Conservation (phyloP, 2,888 invertebrate genomes). For the Stenotaenia linearis region DNA sequence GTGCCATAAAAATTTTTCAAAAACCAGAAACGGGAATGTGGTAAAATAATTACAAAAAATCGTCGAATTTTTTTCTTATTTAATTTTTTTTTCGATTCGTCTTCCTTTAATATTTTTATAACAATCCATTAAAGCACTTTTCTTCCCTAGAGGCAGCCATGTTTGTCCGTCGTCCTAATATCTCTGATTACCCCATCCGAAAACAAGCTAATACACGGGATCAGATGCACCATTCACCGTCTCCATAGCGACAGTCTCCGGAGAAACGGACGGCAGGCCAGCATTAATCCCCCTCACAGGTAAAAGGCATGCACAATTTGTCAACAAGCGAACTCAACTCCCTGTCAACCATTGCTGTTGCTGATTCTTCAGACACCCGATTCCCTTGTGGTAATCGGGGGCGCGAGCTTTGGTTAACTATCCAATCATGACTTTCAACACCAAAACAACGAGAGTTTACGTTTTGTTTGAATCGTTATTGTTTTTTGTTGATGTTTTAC, state of each 20-base stretch:
- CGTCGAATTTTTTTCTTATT: background rate
- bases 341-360: background rate
- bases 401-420: background rate
- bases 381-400: background rate
- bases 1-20: background rate
- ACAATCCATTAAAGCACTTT: background rate
- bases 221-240: conserved; percentile 27
- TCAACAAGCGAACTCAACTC: conserved; percentile 26
- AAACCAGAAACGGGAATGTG: background rate
- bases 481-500: background rate
- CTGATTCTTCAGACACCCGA: background rate
- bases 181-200: conserved; percentile 30
- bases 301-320: conserved; percentile 33
- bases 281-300: conserved; percentile 29
- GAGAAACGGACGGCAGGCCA: conserved; percentile 8
- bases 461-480: background rate
- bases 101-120: background rate
- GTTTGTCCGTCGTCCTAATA: conserved; percentile 13
- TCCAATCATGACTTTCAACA: background rate
- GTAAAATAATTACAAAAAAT: background rate
- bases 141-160: background rate
- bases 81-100: background rate
- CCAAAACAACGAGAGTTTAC: background rate
- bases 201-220: conserved; percentile 30
- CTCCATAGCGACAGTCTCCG: conserved; percentile 26